phyloP scores from a whole-genome alignment of 2,113 vertebrate species.

The Corythornis madagascariensis region DNA sequence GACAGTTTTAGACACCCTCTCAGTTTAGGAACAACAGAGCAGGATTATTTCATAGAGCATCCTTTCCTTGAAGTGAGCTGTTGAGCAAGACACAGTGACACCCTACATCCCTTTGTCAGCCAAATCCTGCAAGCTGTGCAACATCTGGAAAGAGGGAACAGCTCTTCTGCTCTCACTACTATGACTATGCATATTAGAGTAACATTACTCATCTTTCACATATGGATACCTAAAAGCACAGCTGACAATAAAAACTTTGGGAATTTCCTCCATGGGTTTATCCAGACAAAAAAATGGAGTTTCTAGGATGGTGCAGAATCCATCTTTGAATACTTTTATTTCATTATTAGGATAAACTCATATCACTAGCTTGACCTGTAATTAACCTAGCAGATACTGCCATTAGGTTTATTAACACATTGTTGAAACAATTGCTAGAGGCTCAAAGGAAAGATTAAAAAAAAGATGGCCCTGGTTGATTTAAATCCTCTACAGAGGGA shows the following conservation, averaged over 20 bases:
- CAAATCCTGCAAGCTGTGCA: background rate
- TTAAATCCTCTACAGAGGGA: background rate
- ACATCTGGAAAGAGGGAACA: background rate
- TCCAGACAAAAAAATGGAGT: background rate
- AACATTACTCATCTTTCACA: background rate
- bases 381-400: background rate
- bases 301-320: background rate
- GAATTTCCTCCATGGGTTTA: background rate
- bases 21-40: background rate
- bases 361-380: background rate
- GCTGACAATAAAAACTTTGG: background rate
- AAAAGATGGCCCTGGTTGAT: background rate
- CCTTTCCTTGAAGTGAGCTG: background rate
- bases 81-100: background rate
- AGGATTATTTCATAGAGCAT: background rate
- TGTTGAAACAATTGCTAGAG: background rate
- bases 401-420: background rate
- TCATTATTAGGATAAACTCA: background rate
- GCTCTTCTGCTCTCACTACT: background rate
- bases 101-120: background rate
- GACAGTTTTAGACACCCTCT: background rate
- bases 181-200: background rate
- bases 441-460: background rate
- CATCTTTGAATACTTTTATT: background rate
- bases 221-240: background rate